Evolutionary conservation across 2,797 vertebrate genomes (phyloP).

Genomic region (Tapera naevia): DNA sequence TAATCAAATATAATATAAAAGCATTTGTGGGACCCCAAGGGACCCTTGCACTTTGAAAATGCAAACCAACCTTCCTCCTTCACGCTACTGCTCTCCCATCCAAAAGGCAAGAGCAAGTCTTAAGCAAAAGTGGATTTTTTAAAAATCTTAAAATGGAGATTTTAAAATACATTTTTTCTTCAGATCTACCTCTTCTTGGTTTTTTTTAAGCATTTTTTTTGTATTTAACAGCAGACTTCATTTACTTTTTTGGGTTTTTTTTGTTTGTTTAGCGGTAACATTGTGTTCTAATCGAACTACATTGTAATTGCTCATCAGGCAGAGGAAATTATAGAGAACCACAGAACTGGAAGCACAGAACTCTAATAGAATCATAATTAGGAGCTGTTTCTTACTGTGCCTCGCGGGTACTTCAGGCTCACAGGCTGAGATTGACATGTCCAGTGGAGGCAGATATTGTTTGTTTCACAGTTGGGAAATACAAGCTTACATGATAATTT

Average conservation of each 20-base stretch:
- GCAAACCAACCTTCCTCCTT: background rate
- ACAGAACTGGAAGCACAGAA: background rate
- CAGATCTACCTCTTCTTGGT: rapidly evolving
- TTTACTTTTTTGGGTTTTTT: background rate
- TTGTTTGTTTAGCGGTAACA: background rate
- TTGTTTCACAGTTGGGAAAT: background rate
- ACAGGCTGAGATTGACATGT: background rate
- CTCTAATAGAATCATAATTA: background rate
- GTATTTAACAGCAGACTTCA: background rate
- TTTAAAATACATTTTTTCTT: background rate
- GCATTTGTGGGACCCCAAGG: background rate
- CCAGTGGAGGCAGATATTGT: background rate
- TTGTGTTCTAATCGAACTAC: background rate
- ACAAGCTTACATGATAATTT: background rate
- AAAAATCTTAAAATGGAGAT: background rate
- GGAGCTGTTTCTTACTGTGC: background rate
- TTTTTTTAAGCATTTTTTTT: background rate
- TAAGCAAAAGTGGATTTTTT: background rate
- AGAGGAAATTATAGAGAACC: background rate
- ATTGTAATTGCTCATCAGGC: background rate
- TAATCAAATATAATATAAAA: background rate
- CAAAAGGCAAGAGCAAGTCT: background rate
- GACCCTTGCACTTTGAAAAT: background rate
- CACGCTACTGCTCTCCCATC: background rate
- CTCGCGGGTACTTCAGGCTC: background rate